Percentiles rank a stretch among this genome's conserved stretches.
Conservation (phyloP, 1,140 invertebrate genomes). For the Probaryconus sp. region DNA sequence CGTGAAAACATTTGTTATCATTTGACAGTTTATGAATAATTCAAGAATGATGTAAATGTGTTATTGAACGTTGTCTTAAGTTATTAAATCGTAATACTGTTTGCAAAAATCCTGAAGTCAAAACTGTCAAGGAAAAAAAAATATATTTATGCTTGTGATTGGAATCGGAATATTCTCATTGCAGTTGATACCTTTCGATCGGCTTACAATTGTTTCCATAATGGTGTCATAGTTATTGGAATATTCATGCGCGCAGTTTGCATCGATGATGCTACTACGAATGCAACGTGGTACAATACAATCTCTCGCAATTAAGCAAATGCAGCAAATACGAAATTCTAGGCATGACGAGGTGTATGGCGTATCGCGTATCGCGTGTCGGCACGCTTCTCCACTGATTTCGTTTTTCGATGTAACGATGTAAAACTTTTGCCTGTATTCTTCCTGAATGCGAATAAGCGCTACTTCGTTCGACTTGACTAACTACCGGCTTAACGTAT, state of each 20-base stretch:
- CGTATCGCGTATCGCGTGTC: conserved; percentile 22
- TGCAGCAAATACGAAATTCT: conserved; percentile 32
- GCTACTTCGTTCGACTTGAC: conserved; percentile 31
- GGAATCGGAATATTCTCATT: conserved; percentile 6
- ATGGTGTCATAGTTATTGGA: conserved; percentile 31
- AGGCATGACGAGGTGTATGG: conserved; percentile 8
- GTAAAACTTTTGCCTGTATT: conserved; percentile 31
- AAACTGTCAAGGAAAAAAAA: no score
- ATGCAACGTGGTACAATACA: conserved; percentile 24
- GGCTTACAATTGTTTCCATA: conserved; percentile 31
- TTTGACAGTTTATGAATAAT: no score
- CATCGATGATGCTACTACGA: conserved; percentile 19
- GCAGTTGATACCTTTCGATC: conserved; percentile 16
- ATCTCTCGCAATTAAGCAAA: conserved; percentile 38
- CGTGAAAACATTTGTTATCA: no score
- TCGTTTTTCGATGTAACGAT: conserved; percentile 39
- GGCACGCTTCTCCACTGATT: conserved; percentile 32
- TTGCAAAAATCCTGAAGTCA: no score
- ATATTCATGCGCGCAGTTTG: conserved; percentile 42
- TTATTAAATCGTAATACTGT: no score
- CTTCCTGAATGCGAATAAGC: conserved; percentile 42
- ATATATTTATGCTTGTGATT: neutral
- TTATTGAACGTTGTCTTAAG: no score
- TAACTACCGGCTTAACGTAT: conserved; percentile 38
- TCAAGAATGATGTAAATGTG: no score